A percentile compares a stretch with the other conserved stretches of the same genome.
phyloP scores from a whole-genome alignment of 2,888 invertebrate species.

The Gortyna flavago region DNA sequence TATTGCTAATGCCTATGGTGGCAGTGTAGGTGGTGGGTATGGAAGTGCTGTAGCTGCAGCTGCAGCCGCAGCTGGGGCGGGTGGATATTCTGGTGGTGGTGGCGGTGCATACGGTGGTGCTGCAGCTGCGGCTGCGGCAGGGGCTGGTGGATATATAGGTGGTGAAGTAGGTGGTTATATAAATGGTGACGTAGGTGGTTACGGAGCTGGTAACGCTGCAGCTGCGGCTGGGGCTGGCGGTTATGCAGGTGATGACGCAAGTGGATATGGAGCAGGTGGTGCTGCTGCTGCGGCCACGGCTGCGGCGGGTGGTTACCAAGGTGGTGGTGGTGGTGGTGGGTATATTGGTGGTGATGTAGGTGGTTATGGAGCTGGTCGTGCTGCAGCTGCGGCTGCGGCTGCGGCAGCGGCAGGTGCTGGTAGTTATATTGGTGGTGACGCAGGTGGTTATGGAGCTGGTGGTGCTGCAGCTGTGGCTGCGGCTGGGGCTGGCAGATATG shows the following conservation, averaged over 20 bases:
- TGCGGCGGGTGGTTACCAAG: background rate
- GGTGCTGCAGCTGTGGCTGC: conserved; percentile 3
- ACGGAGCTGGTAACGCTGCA: background rate
- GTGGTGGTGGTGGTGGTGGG: background rate
- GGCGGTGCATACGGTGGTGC: background rate
- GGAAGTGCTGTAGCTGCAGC: background rate
- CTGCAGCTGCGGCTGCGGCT: background rate
- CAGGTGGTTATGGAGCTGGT: background rate
- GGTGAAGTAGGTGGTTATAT: background rate
- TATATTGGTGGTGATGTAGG: background rate
- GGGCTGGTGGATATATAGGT: background rate
- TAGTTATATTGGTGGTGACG: background rate
- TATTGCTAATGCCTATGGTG: background rate
- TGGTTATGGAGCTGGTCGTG: background rate
- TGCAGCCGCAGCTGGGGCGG: background rate
- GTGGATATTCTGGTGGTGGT: background rate
- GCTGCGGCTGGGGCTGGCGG: background rate
- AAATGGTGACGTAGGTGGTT: background rate
- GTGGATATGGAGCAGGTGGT: background rate
- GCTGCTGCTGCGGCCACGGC: background rate
- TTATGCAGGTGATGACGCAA: background rate
- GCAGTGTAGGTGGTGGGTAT: background rate
- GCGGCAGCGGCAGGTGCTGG: background rate
- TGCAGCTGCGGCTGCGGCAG: background rate
- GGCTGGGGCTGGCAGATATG: background rate